Percentiles rank a stretch among this genome's conserved stretches.
These are phyloP conservation scores for Molossus alvarezi DNA, from an alignment of 2,797 vertebrate genomes.

Conservation along the genomic window DNA sequence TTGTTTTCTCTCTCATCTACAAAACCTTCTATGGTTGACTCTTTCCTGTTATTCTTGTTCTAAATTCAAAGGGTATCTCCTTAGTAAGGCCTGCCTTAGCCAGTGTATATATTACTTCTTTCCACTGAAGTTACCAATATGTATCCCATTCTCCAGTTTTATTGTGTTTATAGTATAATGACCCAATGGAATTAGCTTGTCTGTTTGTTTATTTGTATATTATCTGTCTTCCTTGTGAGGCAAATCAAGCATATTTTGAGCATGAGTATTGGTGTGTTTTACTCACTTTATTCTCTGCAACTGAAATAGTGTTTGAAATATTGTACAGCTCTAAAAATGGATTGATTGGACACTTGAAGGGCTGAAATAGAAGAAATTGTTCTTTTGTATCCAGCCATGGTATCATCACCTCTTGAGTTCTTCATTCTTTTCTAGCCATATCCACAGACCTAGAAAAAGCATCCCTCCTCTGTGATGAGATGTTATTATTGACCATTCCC, in stretches of 20 bases:
- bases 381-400: background rate
- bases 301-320: background rate
- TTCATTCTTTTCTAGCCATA: background rate
- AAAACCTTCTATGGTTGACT: background rate
- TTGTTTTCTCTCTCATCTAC: background rate
- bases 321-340: background rate
- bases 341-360: background rate
- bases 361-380: background rate
- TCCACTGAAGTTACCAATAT: background rate
- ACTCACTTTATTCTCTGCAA: background rate
- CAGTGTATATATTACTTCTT: background rate
- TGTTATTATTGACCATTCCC: background rate
- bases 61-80: background rate
- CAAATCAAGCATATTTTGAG: background rate
- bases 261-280: background rate
- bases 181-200: background rate
- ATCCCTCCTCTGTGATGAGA: background rate
- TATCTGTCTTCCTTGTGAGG: background rate
- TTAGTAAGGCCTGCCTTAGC: background rate
- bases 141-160: background rate
- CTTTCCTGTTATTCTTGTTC: background rate
- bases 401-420: background rate
- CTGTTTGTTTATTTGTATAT: background rate
- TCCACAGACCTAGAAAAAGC: background rate
- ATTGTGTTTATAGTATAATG: background rate